Conservation (phyloP, 30 jellyfish, hydroid and myxozoan species). For the Rhopilema esculentum region DNA sequence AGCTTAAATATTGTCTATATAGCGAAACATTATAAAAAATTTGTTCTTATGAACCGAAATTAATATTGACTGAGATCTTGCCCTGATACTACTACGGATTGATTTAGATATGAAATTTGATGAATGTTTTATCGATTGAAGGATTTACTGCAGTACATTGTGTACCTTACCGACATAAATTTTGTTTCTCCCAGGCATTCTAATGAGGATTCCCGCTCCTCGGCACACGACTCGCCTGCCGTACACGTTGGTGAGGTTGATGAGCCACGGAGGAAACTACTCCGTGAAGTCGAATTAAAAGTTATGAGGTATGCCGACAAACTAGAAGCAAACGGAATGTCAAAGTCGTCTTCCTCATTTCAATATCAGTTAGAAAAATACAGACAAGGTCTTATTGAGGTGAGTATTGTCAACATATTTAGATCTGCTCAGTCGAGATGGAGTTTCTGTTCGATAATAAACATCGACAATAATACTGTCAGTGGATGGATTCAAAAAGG, state of each 20-base stretch:
- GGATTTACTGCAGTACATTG: too few relatives aligned
- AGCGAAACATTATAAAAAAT: too few relatives aligned
- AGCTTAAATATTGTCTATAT: too few relatives aligned
- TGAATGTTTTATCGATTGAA: too few relatives aligned
- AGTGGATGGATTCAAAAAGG: background rate
- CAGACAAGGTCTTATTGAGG: slow-evolving; percentile 75
- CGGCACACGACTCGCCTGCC: slow-evolving; percentile 49
- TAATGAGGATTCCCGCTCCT: slow-evolving; percentile 8
- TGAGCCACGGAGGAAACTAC: slow-evolving; percentile 73
- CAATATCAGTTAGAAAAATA: slow-evolving; percentile 78
- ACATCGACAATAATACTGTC: background rate
- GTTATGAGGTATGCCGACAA: slow-evolving; percentile 85
- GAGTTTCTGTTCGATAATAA: background rate
- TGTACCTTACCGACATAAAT: too few relatives aligned
- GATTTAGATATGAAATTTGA: too few relatives aligned
- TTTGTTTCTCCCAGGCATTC: too few relatives aligned
- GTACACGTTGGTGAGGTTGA: slow-evolving; percentile 69
- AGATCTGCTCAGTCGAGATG: background rate
- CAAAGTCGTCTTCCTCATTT: slow-evolving; percentile 64
- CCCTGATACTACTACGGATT: too few relatives aligned
- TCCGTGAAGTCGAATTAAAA: slow-evolving; percentile 91
- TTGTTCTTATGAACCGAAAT: too few relatives aligned
- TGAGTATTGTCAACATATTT: background rate
- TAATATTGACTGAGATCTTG: too few relatives aligned
- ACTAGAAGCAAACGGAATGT: slow-evolving; percentile 82